phyloP scores from a whole-genome alignment of 2,888 invertebrate species.

The Pecten maximus region DNA sequence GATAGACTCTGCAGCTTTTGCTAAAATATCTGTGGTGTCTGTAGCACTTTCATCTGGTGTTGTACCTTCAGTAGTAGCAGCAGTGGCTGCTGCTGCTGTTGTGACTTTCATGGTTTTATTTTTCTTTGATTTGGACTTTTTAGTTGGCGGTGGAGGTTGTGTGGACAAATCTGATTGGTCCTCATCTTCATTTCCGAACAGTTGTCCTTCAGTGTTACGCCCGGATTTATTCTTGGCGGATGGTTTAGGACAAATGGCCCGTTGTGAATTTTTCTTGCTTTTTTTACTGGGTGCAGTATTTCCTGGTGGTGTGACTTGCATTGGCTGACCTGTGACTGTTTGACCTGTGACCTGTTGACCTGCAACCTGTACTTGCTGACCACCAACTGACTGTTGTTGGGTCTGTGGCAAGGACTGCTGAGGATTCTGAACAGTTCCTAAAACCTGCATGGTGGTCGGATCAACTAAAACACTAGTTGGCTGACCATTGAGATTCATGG shows the following conservation, averaged over 20 bases:
- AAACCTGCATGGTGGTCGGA: conserved; percentile 71
- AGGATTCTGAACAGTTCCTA: conserved; percentile 63
- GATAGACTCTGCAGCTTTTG: conserved; percentile 82
- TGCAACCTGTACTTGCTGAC: conserved; percentile 26
- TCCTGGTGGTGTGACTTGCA: conserved; percentile 40
- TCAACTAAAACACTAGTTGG: conserved; percentile 74
- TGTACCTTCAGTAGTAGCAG: neutral
- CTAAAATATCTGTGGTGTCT: conserved; percentile 77
- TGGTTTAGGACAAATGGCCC: conserved; percentile 72
- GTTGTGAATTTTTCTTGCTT: conserved; percentile 65
- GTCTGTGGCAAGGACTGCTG: conserved; percentile 48
- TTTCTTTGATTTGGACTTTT: conserved; percentile 37
- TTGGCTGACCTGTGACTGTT: neutral
- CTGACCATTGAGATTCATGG: conserved; percentile 73
- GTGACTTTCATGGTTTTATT: neutral
- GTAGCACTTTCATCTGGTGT: conserved; percentile 48
- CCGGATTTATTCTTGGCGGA: conserved; percentile 39
- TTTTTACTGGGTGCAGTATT: conserved; percentile 56
- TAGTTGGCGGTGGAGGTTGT: conserved; percentile 29
- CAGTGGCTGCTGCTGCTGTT: conserved; percentile 34
- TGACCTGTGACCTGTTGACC: conserved; percentile 36
- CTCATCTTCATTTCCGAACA: conserved; percentile 45
- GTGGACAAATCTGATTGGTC: conserved; percentile 38
- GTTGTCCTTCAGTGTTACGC: conserved; percentile 27
- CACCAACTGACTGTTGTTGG: conserved; percentile 2